These are phyloP conservation scores for Pachypanchax playfairii DNA, from an alignment of 2,113 vertebrate species.

Conservation along the genomic window DNA sequence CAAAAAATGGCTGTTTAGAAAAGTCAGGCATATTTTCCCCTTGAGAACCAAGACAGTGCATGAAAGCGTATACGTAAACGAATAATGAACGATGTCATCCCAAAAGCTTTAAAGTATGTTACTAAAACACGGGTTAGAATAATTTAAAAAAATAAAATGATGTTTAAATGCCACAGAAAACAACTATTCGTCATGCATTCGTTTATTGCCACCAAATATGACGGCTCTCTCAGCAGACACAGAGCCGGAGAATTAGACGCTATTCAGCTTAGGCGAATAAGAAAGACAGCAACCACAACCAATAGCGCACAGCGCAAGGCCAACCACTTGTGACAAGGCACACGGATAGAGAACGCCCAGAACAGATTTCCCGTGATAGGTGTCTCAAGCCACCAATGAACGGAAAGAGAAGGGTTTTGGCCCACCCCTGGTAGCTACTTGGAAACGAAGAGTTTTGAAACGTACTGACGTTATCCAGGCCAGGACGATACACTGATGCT, in stretches of 20 bases:
- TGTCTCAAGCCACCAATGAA: conserved; percentile 66
- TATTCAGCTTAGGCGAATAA: conserved; percentile 40
- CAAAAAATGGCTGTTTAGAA: conserved; percentile 79
- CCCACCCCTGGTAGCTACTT: conserved; percentile 63
- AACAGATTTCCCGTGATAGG: conserved; percentile 57
- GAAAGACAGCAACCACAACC: conserved; percentile 66
- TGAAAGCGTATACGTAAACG: conserved; percentile 55
- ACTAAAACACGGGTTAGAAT: background rate
- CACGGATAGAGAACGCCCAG: conserved; percentile 60
- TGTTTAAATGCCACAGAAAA: conserved; percentile 23
- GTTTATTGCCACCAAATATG: conserved; percentile 73
- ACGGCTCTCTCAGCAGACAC: conserved; percentile 65
- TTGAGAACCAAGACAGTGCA: conserved; percentile 65
- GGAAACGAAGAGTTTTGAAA: conserved; percentile 79
- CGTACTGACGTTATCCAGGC: conserved; percentile 40
- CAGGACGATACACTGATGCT: conserved; percentile 1
- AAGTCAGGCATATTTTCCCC: conserved; percentile 75
- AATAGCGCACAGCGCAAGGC: conserved; percentile 50
- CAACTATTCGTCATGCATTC: conserved; percentile 57
- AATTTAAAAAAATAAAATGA: conserved; percentile 20
- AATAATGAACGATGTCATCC: conserved; percentile 68
- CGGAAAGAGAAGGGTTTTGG: conserved; percentile 12
- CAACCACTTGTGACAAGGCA: conserved; percentile 58
- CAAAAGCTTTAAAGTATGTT: conserved; percentile 29
- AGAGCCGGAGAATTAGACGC: conserved; percentile 65